Evolutionary conservation across 2,888 invertebrate species (phyloP), one percentile per base, ranked within the genome.

Genomic region (Apamea crenata): DNA sequence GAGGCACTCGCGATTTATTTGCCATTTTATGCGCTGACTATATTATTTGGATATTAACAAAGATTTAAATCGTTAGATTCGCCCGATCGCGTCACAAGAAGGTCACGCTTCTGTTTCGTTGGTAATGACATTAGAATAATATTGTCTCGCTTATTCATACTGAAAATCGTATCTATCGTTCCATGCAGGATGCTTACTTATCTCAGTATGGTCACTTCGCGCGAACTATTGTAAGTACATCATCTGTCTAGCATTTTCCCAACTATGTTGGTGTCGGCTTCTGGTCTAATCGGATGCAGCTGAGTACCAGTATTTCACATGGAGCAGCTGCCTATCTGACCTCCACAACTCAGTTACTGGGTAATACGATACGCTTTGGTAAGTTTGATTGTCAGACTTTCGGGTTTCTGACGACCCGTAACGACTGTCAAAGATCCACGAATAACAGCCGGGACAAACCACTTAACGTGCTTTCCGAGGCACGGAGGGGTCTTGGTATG

Each of bases 1-100:
- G 67, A 78, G 53, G 29, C 32, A 61, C 53, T 59, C 66, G 63
- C 74, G 65, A 80, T 78, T 78, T 70, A 85, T 85, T 56, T 32
- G 8, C 50, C 32, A 66, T 78, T 85, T 82, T 80, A 82, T 80
- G 77, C 29, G 3, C 63, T 53, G 61, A 71, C n/a, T 68, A 73
- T 80, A 78, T 82, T 79, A 79, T 85, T 81, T 50, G 56, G 36
- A 75, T 75, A 79, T 77, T 73, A 68, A 71, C 59, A 72, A 36
- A n/a, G 71, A 71, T 36, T 56, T n/a, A 36, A 12, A 40, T 36
- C 36, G 7, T 12, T 36, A n/a, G 71, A 71, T n/a, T 56, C n/a
- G 18, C 12, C 71, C 10, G 12, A 56, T 7, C 53, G 6, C 18
- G 1, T 71, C n/a, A 56, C n/a, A 36, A n/a, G 6, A 21, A 25